phyloP scores from a whole-genome alignment of 2,888 invertebrate genomes.

The Diogma glabrata region DNA sequence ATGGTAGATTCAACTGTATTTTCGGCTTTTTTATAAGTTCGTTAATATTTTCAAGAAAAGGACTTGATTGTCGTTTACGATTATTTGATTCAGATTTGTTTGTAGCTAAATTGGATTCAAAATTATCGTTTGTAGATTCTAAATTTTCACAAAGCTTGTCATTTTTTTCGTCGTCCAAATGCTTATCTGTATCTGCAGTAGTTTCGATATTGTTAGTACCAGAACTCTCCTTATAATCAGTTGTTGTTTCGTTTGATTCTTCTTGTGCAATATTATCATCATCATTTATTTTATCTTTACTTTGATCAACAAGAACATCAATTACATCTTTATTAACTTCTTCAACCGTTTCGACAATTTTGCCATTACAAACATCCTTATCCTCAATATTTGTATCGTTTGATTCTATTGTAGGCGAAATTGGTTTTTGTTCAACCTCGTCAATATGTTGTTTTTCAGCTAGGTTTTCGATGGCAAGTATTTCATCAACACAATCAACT shows the following conservation, averaged over 20 bases:
- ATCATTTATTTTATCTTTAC: background rate
- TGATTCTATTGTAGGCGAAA: too few relatives aligned
- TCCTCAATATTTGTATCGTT: too few relatives aligned
- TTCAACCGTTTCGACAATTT: background rate
- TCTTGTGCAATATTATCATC: background rate
- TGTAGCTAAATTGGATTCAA: too few relatives aligned
- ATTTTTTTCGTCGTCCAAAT: too few relatives aligned
- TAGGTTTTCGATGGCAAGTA: too few relatives aligned
- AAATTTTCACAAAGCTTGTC: too few relatives aligned
- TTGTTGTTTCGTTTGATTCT: background rate
- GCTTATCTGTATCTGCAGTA: background rate
- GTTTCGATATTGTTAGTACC: background rate
- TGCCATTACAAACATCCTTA: too few relatives aligned
- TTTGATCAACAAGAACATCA: background rate
- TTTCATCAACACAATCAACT: too few relatives aligned
- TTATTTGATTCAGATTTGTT: background rate
- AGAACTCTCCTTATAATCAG: background rate
- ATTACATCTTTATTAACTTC: background rate
- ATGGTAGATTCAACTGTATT: background rate
- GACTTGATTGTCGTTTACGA: background rate
- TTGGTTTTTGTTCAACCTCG: too few relatives aligned
- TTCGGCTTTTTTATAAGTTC: slow-evolving; percentile 1
- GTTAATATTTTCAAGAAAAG: background rate
- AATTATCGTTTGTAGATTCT: background rate
- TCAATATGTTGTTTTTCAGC: too few relatives aligned